Evolutionary conservation across 1,140 invertebrate species (phyloP), one percentile per base, ranked within the genome.

Genomic region (Zaprionus lachaisei): DNA sequence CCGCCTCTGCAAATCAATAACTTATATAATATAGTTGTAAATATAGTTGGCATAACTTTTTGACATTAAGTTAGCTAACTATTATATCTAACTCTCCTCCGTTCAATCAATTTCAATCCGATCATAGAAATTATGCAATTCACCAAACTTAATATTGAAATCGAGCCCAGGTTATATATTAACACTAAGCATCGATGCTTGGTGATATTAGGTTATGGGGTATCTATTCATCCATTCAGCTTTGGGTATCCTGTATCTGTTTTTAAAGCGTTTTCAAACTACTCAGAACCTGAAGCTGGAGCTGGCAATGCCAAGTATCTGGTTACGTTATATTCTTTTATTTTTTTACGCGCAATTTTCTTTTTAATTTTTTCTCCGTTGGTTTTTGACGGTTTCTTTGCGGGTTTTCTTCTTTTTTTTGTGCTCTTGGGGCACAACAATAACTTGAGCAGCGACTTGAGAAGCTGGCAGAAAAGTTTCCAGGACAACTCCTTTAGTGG

Each of bases 401-500:
- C 54, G 55, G 47, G 55, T 71, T 72, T 71, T 80, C 71, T 76
- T 79, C 47, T 38, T 34, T 56, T 38, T 15, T 28, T 64, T 51
- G 17, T 49, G 60, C 68, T 65, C 56, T 41, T 66, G 20, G 64
- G 79, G 73, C 63, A 72, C 71, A 81, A 79, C 83, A 80, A 86
- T 81, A 89, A 81, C 84, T 89, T 79, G 69, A 89, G 81, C 85
- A 77, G 78, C 73, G 83, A 87, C 83, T 87, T 87, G 83, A 87
- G 83, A 76, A 87, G 85, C 86, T 90, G 51, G 86, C 79, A 71
- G 89, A 79, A 87, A 91, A 91, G 89, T 91, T 91, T 87, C 89
- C 89, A 84, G 91, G 89, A 91, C 89, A 91, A 91, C 89, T 91
- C 83, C 89, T 91, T 87, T 90, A 89, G 84, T 83, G 66, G 71